phyloP scores from a whole-genome alignment of 2,888 invertebrate species.

The Oscheius myriophilus region DNA sequence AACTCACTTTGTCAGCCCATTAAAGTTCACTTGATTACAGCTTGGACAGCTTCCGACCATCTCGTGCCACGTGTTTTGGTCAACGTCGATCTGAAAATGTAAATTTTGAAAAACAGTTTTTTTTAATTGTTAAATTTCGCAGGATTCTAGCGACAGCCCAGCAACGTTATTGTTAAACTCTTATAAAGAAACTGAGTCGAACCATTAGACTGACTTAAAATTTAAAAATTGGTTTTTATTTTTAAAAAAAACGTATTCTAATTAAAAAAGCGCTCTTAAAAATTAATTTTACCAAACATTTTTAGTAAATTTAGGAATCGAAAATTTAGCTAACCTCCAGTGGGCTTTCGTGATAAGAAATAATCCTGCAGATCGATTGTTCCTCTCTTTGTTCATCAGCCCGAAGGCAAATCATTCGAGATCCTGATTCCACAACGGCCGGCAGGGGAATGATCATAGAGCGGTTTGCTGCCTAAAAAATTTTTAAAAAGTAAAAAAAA shows the following conservation, averaged over 20 bases:
- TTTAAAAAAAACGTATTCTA: too few species aligned
- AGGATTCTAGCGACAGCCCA: too few species aligned
- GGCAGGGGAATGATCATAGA: conserved; percentile 56
- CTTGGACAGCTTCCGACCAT: conserved; percentile 59
- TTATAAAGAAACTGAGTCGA: too few species aligned
- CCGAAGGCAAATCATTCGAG: conserved; percentile 51
- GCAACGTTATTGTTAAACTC: too few species aligned
- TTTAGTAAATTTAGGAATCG: not conserved
- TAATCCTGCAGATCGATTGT: conserved; percentile 56
- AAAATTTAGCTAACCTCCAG: conserved; percentile 44
- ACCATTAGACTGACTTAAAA: too few species aligned
- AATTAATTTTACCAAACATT: too few species aligned
- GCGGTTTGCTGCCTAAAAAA: conserved; percentile 48
- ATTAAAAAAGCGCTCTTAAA: too few species aligned
- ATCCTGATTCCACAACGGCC: conserved; percentile 49
- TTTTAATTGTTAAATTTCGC: too few species aligned
- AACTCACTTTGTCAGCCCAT: too few species aligned
- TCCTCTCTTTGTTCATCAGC: conserved; percentile 60
- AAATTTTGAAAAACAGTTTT: not conserved
- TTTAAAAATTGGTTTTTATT: too few species aligned
- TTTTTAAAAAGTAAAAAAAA: not conserved
- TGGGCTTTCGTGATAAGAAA: conserved; percentile 54
- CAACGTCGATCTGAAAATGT: conserved; percentile 47
- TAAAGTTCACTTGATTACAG: conserved; percentile 54
- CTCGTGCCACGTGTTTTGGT: conserved; percentile 52